Evolutionary conservation across 2,888 invertebrate genomes (phyloP).

Genomic region (Lamproptera curius): DNA sequence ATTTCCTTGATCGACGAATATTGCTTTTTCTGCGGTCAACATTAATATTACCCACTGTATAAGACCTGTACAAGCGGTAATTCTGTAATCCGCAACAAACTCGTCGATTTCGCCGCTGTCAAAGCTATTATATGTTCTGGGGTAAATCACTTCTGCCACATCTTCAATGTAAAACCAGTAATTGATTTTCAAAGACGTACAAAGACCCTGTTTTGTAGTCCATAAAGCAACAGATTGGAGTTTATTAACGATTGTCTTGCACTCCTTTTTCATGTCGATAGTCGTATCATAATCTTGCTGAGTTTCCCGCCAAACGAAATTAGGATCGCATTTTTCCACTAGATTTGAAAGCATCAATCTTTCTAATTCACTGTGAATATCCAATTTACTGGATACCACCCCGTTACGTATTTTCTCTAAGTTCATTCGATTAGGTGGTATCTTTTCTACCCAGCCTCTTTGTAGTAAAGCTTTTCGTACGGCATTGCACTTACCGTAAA

Average conservation of each 20-base stretch:
- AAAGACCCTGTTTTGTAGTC: constrained; percentile 69
- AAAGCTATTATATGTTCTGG: constrained; percentile 83
- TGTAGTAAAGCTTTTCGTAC: constrained; percentile 79
- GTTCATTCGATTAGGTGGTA: constrained; percentile 60
- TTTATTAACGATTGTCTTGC: constrained; percentile 52
- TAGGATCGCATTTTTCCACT: constrained; percentile 51
- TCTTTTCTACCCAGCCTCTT: constrained; percentile 86
- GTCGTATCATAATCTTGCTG: constrained; percentile 37
- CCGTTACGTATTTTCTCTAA: constrained; percentile 52
- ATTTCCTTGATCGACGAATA: constrained; percentile 73
- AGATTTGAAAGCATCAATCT: constrained; percentile 60
- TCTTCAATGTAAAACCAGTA: constrained; percentile 81
- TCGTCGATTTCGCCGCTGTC: constrained; percentile 76
- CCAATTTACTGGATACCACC: constrained; percentile 36
- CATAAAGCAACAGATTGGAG: constrained; percentile 55
- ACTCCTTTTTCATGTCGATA: constrained; percentile 45
- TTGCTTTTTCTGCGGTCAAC: constrained; percentile 52
- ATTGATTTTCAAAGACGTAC: constrained; percentile 76
- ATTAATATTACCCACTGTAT: constrained; percentile 78
- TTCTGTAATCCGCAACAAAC: constrained; percentile 85
- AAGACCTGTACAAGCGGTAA: constrained; percentile 87
- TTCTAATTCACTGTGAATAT: constrained; percentile 53
- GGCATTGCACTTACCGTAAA: constrained; percentile 70
- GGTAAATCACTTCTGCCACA: constrained; percentile 82
- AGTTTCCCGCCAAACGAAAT: constrained; percentile 59